Base-by-base conservation (phyloP, 2,888 invertebrate species). In the Heliconius charithonia region DNA sequence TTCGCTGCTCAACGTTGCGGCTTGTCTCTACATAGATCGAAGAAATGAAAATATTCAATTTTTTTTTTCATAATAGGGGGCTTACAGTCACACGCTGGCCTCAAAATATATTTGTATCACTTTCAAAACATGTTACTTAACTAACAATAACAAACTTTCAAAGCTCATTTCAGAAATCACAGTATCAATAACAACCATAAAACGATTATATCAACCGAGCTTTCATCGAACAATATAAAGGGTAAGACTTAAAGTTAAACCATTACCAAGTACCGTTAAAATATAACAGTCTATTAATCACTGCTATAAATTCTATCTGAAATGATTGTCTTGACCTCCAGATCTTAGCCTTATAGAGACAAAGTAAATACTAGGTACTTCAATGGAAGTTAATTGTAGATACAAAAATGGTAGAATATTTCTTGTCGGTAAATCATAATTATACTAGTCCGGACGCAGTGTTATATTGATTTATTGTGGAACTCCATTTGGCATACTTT, bases 371-470 rank as follows among this genome's bases (percentile, higher is more conserved):
- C 77, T 63, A 56, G 56, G 22, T 7, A 75, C 73, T 63, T 62
- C 63, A 51, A 80, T 80, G 76, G 75, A 78, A 80, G 67, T 80
- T 78, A 80, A 81, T 79, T 73, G 74, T 63, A 63, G 67, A 37
- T 75, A 81, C 75, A 77, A 77, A 79, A 79, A 78, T 73, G 71
- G 75, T 29, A 75, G 67, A 73, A 77, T 75, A 67, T 73, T 73
- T 51, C 79, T 73, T 73, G 59, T 45, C 72, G 56, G 79, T 78
- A 82, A 79, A 78, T 81, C 78, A 81, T 79, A 81, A 79, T 82
- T 69, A 81, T 76, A 78, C 75, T 62, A 65, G 77, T 76, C 63
- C 56, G 10, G 45, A 16, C 25, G 22, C 66, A 77, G 81, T 82
- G 79, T 72, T 73, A 77, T 70, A 25, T 76, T 81, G 81, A 81